Base-by-base conservation (phyloP, 1,140 invertebrate genomes). In the Ooceraea biroi region DNA sequence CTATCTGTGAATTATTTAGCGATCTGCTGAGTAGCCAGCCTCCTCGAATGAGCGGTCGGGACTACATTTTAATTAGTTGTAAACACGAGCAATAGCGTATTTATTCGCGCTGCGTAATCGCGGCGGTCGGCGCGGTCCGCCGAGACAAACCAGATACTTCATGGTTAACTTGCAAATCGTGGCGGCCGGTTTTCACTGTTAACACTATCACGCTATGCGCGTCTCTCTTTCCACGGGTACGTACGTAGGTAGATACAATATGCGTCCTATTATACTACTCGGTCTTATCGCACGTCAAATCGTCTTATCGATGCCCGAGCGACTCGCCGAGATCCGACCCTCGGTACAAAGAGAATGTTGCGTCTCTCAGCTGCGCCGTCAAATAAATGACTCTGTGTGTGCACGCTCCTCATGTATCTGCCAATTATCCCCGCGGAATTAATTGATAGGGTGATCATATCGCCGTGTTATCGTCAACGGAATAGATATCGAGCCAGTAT, bases 241-340 rank as follows among this genome's bases (percentile, higher is more conserved):
- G 19, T 65, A 66, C 52, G 12, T 65, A 69, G 19, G 25, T 57
- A 60, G 55, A 17, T 25, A 78, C 0, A 41, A 22, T 19, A 19
- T 46, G 41, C 50, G 72, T 84, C 7, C 78, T 57, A 82, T 83
- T 87, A 87, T 86, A 87, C 46, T 46, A 76, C 71, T 50, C 36
- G 52, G 65, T 69, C 71, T 87, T 87, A 87, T 87, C 86, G 85
- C 65, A 68, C 71, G 71, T 87, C 85, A 87, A 87, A 87, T 87
- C 72, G 52, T 77, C 78, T 77, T 82, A 78, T 87, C 63, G 57
- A 30, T 50, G 74, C 44, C 46, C 5, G n/a, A 19, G 48, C 44
- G 19, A 25, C 14, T 58, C 19, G 60, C 19, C 0, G 50, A 46
- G 41, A 77, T 65, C 57, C 30, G 19, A 78, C 19, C 66, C 44